phyloP scores from a whole-genome alignment of 2,797 vertebrate species.

The Zenarchopterus dispar region DNA sequence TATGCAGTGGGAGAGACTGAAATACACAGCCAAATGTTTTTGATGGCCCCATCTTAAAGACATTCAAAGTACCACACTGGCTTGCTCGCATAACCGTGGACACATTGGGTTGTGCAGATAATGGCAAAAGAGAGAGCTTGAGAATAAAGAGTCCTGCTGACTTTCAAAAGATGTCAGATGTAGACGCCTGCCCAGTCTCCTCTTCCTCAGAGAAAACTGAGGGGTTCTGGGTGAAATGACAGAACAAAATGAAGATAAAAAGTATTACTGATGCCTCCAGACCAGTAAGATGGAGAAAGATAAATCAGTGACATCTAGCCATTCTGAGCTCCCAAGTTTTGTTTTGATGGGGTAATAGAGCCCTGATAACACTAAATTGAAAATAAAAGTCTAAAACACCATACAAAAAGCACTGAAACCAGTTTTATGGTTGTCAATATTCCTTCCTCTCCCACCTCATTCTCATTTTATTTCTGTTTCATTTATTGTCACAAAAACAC shows the following conservation, averaged over 20 bases:
- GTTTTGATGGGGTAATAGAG: background rate
- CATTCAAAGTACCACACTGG: no score
- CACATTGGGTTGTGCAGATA: background rate
- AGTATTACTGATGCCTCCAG: conserved; percentile 24
- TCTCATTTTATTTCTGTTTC: background rate
- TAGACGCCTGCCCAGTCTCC: background rate
- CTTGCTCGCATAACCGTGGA: no score
- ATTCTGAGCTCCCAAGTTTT: background rate
- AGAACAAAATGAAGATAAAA: conserved; percentile 37
- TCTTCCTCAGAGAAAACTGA: background rate
- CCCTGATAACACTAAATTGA: background rate
- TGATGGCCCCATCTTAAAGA: no score
- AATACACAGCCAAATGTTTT: no score
- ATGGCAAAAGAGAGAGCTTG: conserved; percentile 1
- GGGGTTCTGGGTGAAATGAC: background rate
- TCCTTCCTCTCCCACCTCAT: background rate
- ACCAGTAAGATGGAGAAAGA: conserved; percentile 30
- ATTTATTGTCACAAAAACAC: no score
- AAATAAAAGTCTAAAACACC: conserved; percentile 8
- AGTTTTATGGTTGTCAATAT: background rate
- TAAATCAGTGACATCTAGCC: conserved; percentile 11
- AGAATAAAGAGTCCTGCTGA: conserved; percentile 4
- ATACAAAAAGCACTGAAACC: background rate
- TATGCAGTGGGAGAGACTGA: no score
- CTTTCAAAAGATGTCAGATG: conserved; percentile 2